These are phyloP conservation scores for Drosophila lutescens DNA, from an alignment of 2,888 invertebrate genomes.

Conservation along the genomic window DNA sequence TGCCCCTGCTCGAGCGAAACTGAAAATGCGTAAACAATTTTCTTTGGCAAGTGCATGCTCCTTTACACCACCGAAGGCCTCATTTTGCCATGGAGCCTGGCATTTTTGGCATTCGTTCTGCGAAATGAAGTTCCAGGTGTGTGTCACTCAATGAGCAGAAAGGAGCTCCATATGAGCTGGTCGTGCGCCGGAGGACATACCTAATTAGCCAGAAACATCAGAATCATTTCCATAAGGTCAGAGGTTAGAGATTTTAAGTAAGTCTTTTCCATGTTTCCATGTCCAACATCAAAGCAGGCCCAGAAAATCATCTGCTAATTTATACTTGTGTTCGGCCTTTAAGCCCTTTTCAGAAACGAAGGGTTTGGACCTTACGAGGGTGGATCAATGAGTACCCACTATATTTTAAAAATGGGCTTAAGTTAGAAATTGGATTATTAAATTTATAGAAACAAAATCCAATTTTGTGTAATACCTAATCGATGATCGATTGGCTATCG, in stretches of 20 bases:
- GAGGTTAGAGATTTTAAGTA: slow-evolving; percentile 31
- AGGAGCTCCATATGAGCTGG: not conserved
- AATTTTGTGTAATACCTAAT: too few species aligned
- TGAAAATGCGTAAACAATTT: slow-evolving; percentile 68
- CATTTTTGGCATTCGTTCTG: not conserved
- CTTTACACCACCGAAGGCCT: slow-evolving; percentile 21
- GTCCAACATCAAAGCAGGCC: slow-evolving; percentile 24
- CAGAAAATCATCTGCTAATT: slow-evolving; percentile 13
- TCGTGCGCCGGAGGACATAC: slow-evolving; percentile 1
- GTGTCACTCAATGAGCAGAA: not conserved
- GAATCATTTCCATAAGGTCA: slow-evolving; percentile 37
- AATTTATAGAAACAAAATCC: too few species aligned
- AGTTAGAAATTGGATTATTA: too few species aligned
- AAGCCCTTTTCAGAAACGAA: too few species aligned
- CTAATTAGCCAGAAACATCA: slow-evolving; percentile 40
- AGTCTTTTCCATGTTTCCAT: slow-evolving; percentile 4
- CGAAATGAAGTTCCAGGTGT: slow-evolving; percentile 10
- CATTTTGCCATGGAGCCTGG: not conserved
- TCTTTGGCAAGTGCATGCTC: slow-evolving; percentile 49
- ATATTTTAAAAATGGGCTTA: too few species aligned
- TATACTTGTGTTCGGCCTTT: not conserved
- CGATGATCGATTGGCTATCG: too few species aligned
- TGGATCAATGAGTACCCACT: not conserved
- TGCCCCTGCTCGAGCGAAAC: slow-evolving; percentile 29
- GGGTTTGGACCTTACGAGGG: not conserved